Conservation (phyloP, 1,140 invertebrate species). For the Drosophila orena region DNA sequence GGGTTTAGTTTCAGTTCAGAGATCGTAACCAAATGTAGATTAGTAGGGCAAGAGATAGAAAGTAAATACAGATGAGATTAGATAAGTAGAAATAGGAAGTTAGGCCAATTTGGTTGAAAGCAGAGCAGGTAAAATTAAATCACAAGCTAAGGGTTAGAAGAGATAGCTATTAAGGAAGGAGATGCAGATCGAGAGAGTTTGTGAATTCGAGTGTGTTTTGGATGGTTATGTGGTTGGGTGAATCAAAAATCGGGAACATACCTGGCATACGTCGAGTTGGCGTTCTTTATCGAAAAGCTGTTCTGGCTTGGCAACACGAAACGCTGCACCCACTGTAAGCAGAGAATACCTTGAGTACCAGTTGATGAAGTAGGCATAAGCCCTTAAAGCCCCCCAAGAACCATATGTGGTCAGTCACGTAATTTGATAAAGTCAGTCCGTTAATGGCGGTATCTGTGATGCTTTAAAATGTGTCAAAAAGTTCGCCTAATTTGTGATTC, state of each 20-base stretch:
- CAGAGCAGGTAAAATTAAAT: slow-evolving; percentile 37
- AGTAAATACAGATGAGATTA: slow-evolving; percentile 3
- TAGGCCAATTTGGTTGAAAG: slow-evolving; percentile 10
- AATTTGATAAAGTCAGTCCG: slow-evolving; percentile 52
- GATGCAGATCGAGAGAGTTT: slow-evolving; percentile 28
- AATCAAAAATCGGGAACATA: slow-evolving; percentile 54
- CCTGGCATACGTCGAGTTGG: slow-evolving; percentile 83
- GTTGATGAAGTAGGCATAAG: slow-evolving; percentile 33
- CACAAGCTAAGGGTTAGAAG: slow-evolving; percentile 31
- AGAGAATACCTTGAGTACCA: slow-evolving; percentile 43
- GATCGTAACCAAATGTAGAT: slow-evolving; percentile 48
- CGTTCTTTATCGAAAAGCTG: slow-evolving; percentile 81
- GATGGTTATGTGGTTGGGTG: slow-evolving; percentile 17
- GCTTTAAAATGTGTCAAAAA: slow-evolving; percentile 27
- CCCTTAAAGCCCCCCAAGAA: slow-evolving; percentile 35
- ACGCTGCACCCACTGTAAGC: slow-evolving; percentile 81
- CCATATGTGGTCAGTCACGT: slow-evolving; percentile 57
- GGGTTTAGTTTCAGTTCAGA: slow-evolving; percentile 57
- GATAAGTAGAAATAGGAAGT: slow-evolving; percentile 9
- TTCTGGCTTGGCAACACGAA: slow-evolving; percentile 82
- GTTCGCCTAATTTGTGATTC: slow-evolving; percentile 57
- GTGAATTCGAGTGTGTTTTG: slow-evolving; percentile 36
- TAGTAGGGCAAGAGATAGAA: slow-evolving; percentile 6
- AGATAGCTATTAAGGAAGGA: slow-evolving; percentile 15
- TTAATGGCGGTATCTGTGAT: slow-evolving; percentile 33